Evolutionary conservation across 2,113 vertebrate genomes (phyloP).

Genomic region (Plotosus lineatus): DNA sequence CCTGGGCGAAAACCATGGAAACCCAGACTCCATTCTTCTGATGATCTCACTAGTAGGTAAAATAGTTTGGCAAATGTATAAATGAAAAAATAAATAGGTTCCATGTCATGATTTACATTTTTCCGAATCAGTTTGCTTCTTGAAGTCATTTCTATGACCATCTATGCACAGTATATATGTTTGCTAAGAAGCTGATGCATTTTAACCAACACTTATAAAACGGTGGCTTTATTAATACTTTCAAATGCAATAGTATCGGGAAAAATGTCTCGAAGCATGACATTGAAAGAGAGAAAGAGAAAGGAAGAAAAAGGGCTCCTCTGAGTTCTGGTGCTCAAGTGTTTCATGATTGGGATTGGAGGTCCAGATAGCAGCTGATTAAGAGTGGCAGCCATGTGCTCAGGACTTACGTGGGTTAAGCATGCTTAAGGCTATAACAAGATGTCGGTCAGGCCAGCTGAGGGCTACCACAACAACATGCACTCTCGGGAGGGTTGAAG

Average conservation of each 20-base stretch:
- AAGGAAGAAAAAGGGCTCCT: conserved; percentile 41
- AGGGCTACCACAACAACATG: conserved; percentile 68
- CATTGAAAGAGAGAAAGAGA: neutral
- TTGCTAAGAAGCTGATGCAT: neutral
- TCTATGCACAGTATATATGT: neutral
- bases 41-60: too few relatives aligned
- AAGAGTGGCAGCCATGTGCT: conserved; percentile 74
- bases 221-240: neutral
- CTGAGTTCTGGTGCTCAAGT: conserved; percentile 64
- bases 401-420: conserved; percentile 75
- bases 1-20: too few relatives aligned
- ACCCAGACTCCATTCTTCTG: too few relatives aligned
- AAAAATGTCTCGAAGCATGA: neutral
- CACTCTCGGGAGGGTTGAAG: conserved; percentile 61
- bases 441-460: conserved; percentile 76
- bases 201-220: neutral
- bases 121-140: neutral
- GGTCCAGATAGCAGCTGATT: conserved; percentile 74
- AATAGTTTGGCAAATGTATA: too few relatives aligned
- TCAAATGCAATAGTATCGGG: neutral
- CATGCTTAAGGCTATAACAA: conserved; percentile 81
- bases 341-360: conserved; percentile 40
- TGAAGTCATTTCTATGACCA: neutral
- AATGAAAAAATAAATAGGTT: too few relatives aligned
- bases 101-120: neutral